A percentile compares a stretch with the other conserved stretches of the same genome.
These are phyloP conservation scores for Oncorhynchus keta DNA, from an alignment of 2,113 vertebrate species.

Conservation along the genomic window DNA sequence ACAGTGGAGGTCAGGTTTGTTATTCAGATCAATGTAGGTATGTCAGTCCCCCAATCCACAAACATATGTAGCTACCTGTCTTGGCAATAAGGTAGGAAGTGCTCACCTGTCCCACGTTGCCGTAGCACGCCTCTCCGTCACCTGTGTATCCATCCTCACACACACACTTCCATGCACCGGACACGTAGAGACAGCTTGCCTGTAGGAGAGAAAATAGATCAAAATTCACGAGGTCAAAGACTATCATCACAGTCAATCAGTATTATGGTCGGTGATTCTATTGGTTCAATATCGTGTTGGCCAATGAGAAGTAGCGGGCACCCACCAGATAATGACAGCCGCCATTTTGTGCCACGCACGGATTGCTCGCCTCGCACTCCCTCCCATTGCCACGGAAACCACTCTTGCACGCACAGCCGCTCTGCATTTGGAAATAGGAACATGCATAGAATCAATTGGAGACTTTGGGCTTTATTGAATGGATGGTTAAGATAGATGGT, in stretches of 20 bases:
- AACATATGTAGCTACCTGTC: not conserved
- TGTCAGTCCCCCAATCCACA: not conserved
- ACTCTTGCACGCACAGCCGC: slow-evolving; percentile 83
- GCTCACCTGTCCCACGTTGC: slow-evolving; percentile 79
- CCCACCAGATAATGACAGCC: slow-evolving; percentile 88
- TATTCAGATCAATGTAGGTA: no score
- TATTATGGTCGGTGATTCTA: not conserved
- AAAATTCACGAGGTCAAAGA: not conserved
- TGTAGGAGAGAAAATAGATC: slow-evolving; percentile 17
- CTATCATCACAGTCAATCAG: not conserved
- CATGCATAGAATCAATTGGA: not conserved
- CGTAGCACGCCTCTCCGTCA: slow-evolving; percentile 83
- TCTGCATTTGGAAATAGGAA: slow-evolving; percentile 64
- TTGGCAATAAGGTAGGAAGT: not conserved
- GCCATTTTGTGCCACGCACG: slow-evolving; percentile 76
- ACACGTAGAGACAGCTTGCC: slow-evolving; percentile 58
- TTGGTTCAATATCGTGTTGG: not conserved
- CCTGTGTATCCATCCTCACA: slow-evolving; percentile 81
- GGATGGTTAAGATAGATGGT: not conserved
- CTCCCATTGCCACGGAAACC: slow-evolving; percentile 84
- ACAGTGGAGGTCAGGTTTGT: not conserved
- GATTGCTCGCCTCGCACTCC: slow-evolving; percentile 80
- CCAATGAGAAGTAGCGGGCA: slow-evolving; percentile 13
- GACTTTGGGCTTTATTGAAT: not conserved
- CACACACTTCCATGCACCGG: slow-evolving; percentile 79